These are phyloP conservation scores for Iselma pallidipennis DNA, from an alignment of 2,888 invertebrate genomes.

Conservation along the genomic window DNA sequence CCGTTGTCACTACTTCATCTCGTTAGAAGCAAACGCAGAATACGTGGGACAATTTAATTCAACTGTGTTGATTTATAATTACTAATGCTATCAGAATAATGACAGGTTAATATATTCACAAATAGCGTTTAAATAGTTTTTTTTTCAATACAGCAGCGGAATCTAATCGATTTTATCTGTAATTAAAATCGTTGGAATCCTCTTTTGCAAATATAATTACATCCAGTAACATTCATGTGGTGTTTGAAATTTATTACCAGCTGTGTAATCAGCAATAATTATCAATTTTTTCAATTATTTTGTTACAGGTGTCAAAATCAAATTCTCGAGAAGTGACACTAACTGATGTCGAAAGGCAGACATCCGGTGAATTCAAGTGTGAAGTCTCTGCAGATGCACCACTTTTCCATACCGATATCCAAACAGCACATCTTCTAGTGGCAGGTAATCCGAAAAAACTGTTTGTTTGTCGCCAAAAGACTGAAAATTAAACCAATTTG, in stretches of 20 bases:
- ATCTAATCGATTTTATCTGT: background rate
- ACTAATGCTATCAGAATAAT: too few species aligned
- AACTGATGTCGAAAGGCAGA: slow-evolving; percentile 59
- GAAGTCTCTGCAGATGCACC: slow-evolving; percentile 65
- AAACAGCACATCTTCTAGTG: slow-evolving; percentile 60
- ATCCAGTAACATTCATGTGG: background rate
- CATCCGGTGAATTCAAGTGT: slow-evolving; percentile 62
- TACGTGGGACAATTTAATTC: background rate
- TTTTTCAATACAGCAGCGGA: too few species aligned
- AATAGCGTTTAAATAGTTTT: too few species aligned
- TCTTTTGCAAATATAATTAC: background rate
- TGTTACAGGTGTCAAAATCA: slow-evolving; percentile 57
- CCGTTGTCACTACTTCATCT: background rate
- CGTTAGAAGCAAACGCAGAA: too few species aligned
- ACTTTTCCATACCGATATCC: slow-evolving; percentile 61
- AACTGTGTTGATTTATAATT: background rate
- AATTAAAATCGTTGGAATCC: background rate
- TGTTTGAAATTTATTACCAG: background rate
- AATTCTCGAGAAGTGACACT: slow-evolving; percentile 61
- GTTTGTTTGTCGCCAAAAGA: too few species aligned
- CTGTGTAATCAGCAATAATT: background rate
- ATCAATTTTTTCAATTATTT: background rate
- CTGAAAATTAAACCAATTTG: background rate
- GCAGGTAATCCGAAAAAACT: slow-evolving; percentile 48
- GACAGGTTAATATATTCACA: too few species aligned